Evolutionary conservation across 2,113 vertebrate genomes (phyloP).

Genomic region (Megatriorchis doriae): DNA sequence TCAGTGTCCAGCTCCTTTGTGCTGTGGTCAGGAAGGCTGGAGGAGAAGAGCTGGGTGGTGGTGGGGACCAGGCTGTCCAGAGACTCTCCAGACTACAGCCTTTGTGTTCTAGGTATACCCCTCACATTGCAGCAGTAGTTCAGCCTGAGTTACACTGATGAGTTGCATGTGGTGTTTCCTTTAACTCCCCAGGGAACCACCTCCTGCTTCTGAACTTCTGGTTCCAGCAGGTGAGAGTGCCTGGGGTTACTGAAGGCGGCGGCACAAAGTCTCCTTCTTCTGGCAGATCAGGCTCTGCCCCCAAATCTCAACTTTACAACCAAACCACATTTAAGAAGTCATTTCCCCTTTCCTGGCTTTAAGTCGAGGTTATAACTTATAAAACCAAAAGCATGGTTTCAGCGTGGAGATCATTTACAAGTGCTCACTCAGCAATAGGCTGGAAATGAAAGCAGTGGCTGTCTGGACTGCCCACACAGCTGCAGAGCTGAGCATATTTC

Average conservation of each 20-base stretch:
- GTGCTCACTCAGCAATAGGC: neutral
- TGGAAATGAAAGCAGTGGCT: neutral
- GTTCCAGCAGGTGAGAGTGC: neutral
- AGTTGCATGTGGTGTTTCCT: neutral
- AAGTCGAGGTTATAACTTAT: neutral
- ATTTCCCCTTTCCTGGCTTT: neutral
- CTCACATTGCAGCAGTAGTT: neutral
- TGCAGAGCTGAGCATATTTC: neutral
- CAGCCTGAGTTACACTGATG: too few species aligned
- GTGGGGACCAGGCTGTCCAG: neutral
- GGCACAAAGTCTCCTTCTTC: neutral
- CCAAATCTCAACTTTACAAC: neutral
- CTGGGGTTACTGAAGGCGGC: neutral
- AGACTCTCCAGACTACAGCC: neutral
- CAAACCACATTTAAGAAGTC: neutral
- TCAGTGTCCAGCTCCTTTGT: neutral
- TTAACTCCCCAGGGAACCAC: neutral
- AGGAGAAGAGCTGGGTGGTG: neutral
- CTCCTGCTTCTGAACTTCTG: neutral
- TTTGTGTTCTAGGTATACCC: neutral
- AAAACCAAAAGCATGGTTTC: neutral
- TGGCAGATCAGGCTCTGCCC: neutral
- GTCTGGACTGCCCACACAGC: neutral
- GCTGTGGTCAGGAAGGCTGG: neutral
- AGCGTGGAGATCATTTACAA: neutral